Base-by-base conservation (phyloP, 2,888 invertebrate species). In the Agelastica alni region DNA sequence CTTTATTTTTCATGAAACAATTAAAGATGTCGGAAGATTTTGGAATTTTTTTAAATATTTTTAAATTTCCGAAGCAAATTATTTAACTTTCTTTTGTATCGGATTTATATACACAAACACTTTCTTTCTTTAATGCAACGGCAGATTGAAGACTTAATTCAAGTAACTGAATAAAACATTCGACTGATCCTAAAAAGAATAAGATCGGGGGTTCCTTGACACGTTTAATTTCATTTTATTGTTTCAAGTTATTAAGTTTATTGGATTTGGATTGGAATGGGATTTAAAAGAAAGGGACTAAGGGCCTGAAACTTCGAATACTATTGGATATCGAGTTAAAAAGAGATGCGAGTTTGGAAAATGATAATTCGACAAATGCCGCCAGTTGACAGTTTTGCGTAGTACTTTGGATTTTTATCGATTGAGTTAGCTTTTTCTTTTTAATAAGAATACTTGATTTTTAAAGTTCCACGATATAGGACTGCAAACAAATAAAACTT, bases 201-300 rank as follows among this genome's bases (percentile, higher is more conserved):
- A 31, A 30, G 30, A 14, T 36, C 46, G 4, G 30, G 13, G 22
- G 28, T 39, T 28, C 51, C 39, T 46, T 41, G 52, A 47, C 47
- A 53, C 47, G 42, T 53, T 42, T 47, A 53, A 53, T 47, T 53
- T 47, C 42, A 16, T 47, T 53, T 53, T 53, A 53, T 47, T 47
- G 36, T 53, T 47, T 42, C 42, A 47, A 47, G 28, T 53, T 47
- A 53, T 53, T 47, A 53, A 47, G 34, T 47, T 47, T 42, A 53
- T 46, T 53, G 47, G 47, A 53, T 53, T 39, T 18, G 47, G 42
- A 53, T 53, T 36, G 42, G 42, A 39, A 26, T 16, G 28, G 12
- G 47, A 53, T 53, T 53, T 34, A 18, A 53, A 47, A 53, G 22
- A 42, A 47, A 46, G 34, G 34, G 17, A n/a, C n/a, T 14, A 3